Conservation (phyloP, 2,113 vertebrate species). For the Poeciliopsis prolifica region DNA sequence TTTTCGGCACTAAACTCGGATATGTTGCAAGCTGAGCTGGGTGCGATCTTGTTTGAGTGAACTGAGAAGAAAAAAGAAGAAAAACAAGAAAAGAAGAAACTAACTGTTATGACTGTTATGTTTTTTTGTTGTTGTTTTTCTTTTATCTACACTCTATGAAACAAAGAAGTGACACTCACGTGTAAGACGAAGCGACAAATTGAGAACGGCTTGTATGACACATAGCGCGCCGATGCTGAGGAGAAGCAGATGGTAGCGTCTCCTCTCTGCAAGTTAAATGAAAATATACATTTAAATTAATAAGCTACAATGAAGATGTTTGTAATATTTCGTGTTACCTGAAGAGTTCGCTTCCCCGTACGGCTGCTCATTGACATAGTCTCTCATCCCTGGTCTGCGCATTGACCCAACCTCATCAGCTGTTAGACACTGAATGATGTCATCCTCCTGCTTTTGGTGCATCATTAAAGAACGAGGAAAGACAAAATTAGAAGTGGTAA, state of each 20-base stretch:
- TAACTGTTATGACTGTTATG: not conserved
- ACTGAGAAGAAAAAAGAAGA: not conserved
- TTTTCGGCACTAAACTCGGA: not conserved
- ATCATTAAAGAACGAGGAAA: not conserved
- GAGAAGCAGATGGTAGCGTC: not conserved
- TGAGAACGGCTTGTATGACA: constrained; percentile 16
- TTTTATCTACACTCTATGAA: not conserved
- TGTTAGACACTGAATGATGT: not conserved
- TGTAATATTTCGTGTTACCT: not conserved
- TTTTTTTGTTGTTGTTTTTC: not conserved
- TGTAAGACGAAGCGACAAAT: constrained; percentile 5
- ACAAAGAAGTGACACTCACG: not conserved
- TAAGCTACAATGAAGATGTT: too few species aligned
- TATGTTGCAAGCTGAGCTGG: not conserved
- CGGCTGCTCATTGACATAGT: not conserved
- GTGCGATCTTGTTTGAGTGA: too few species aligned
- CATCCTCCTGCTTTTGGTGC: not conserved
- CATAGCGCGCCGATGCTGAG: constrained; percentile 12
- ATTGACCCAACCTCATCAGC: not conserved
- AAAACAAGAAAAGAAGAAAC: not conserved
- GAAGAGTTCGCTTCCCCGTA: not conserved
- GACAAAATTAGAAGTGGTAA: not conserved
- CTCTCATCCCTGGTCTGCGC: not conserved
- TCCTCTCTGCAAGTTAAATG: not conserved
- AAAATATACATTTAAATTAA: not conserved